phyloP scores from a whole-genome alignment of 2,888 invertebrate species.

The Platycheirus albimanus region DNA sequence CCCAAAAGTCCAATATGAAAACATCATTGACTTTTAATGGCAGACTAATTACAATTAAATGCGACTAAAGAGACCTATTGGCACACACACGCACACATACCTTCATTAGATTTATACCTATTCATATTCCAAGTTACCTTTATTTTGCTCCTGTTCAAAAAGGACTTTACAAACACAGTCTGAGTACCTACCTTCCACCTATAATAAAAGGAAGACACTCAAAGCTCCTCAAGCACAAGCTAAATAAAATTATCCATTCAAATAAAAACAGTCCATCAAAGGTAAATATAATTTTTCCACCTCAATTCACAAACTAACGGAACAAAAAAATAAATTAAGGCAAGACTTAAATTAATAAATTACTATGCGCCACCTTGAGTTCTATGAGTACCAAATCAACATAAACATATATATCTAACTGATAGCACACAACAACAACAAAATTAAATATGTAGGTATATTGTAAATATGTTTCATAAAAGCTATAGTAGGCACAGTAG shows the following conservation, averaged over 20 bases:
- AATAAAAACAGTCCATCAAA: constrained; percentile 31
- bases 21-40: constrained; percentile 50
- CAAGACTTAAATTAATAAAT: constrained; percentile 64
- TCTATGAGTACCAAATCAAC: constrained; percentile 8
- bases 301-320: background rate
- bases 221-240: constrained; percentile 26
- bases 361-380: constrained; percentile 53
- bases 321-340: constrained; percentile 5
- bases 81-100: constrained; percentile 9
- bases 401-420: too few relatives aligned
- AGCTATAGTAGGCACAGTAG: constrained; percentile 21
- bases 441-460: constrained; percentile 3
- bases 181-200: background rate
- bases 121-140: background rate
- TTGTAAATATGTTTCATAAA: constrained; percentile 49
- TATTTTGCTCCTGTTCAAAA: background rate
- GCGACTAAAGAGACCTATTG: constrained; percentile 48
- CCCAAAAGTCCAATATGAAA: constrained; percentile 47
- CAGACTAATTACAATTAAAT: constrained; percentile 57
- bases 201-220: constrained; percentile 38
- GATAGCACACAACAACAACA: constrained; percentile 5
- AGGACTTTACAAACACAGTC: background rate
- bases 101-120: background rate
- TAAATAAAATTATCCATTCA: constrained; percentile 29
- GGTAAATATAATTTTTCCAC: constrained; percentile 43